These are phyloP conservation scores for Tilapia sparmanii DNA, from an alignment of 2,113 vertebrate genomes.

Conservation along the genomic window DNA sequence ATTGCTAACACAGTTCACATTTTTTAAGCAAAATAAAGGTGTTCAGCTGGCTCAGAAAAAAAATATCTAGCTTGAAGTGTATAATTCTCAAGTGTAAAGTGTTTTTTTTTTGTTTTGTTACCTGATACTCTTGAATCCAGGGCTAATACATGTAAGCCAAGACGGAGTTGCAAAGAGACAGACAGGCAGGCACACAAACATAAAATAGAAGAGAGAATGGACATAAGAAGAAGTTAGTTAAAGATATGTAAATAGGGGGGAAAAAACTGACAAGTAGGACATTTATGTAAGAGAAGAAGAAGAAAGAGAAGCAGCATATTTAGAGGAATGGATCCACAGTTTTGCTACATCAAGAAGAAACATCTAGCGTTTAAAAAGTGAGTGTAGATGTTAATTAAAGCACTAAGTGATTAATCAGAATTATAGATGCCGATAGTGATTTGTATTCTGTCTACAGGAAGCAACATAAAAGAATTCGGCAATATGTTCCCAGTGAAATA, in stretches of 20 bases:
- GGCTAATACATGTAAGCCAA: slow-evolving; percentile 58
- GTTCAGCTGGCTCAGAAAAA: slow-evolving; percentile 3
- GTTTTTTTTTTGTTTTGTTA: slow-evolving; percentile 31
- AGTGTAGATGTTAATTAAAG: slow-evolving; percentile 12
- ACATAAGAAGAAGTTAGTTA: slow-evolving; percentile 42
- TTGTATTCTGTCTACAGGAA: background rate
- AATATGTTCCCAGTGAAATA: slow-evolving; percentile 27
- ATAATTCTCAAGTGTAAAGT: slow-evolving; percentile 22
- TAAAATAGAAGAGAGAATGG: slow-evolving; percentile 34
- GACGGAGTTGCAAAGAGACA: slow-evolving; percentile 47
- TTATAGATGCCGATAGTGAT: background rate
- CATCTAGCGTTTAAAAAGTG: background rate
- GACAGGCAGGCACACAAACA: slow-evolving; percentile 59
- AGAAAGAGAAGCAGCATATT: slow-evolving; percentile 4
- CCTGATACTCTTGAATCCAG: slow-evolving; percentile 74
- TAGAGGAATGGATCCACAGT: background rate
- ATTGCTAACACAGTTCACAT: background rate
- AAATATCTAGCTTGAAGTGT: background rate
- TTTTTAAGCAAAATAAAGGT: background rate
- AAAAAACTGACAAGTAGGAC: background rate
- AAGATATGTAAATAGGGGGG: background rate
- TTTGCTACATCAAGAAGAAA: background rate
- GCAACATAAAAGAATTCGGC: slow-evolving; percentile 9
- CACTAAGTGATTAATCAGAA: slow-evolving; percentile 20
- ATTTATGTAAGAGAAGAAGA: background rate